Conservation (phyloP, 2,113 vertebrate species). For the Bolborhynchus lineola region DNA sequence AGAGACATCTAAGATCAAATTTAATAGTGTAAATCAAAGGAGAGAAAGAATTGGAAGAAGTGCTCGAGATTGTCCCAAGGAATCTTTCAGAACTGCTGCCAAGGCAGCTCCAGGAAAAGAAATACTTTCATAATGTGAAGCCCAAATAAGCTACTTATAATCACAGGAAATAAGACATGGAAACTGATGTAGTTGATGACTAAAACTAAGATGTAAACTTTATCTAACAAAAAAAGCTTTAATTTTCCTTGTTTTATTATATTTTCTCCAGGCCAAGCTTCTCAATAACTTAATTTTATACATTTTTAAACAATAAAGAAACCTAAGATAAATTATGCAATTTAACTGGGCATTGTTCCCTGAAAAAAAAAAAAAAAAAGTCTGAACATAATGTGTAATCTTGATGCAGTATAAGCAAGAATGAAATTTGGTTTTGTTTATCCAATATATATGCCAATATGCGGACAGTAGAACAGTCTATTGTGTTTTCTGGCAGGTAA, state of each 20-base stretch:
- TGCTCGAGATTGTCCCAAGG: not conserved
- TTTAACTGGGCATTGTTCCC: conserved; percentile 19
- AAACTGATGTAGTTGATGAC: accelerated
- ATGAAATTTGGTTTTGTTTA: conserved; percentile 64
- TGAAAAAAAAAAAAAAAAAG: conserved; percentile 40
- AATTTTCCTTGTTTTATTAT: not conserved
- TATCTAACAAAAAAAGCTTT: accelerated
- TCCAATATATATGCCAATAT: conserved; percentile 31
- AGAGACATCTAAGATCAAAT: not conserved
- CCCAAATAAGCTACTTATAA: not conserved
- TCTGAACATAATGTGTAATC: conserved; percentile 18
- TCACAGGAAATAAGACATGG: not conserved
- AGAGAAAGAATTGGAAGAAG: not conserved
- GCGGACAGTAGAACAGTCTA: conserved; percentile 3
- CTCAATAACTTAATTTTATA: conserved; percentile 30
- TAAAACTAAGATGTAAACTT: not conserved
- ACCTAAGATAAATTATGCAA: conserved; percentile 17
- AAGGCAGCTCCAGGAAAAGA: not conserved
- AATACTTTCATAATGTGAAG: not conserved
- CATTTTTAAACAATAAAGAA: conserved; percentile 35
- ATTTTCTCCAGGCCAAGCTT: not conserved
- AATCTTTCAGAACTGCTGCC: not conserved
- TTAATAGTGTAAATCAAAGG: not conserved
- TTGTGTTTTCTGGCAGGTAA: conserved; percentile 32
- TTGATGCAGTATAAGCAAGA: conserved; percentile 47